Evolutionary conservation across 2,888 invertebrate genomes (phyloP).

Genomic region (Agriotes lineatus): DNA sequence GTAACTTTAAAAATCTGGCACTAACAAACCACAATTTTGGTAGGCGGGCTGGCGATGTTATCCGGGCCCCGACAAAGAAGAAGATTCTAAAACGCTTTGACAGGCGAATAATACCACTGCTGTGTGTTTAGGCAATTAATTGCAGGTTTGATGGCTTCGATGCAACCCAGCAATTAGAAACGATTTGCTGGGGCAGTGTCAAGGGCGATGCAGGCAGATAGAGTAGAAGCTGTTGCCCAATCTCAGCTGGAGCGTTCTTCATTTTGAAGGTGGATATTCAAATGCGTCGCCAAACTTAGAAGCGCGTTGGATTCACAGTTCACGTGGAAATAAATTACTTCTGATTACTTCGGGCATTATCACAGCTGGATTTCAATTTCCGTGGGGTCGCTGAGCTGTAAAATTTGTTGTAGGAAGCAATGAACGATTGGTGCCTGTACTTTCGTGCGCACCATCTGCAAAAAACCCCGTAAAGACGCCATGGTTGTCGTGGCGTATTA

Average conservation of each 20-base stretch:
- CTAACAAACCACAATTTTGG: constrained; percentile 28
- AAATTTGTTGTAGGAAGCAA: background rate
- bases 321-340: background rate
- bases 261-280: background rate
- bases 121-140: constrained; percentile 29
- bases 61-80: constrained; percentile 28
- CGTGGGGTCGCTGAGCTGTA: constrained; percentile 7
- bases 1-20: background rate
- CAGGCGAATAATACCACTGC: constrained; percentile 28
- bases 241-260: background rate
- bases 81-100: constrained; percentile 20
- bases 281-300: background rate
- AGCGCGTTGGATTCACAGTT: background rate
- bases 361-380: constrained; percentile 3
- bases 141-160: constrained; percentile 15
- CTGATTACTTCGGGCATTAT: background rate
- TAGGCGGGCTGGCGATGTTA: constrained; percentile 24
- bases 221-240: constrained; percentile 8
- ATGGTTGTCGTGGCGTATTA: no score
- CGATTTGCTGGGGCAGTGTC: background rate
- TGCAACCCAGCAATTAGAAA: constrained; percentile 3
- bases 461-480: no score
- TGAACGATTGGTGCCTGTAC: no score
- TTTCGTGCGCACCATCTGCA: no score
- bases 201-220: constrained; percentile 1